Evolutionary conservation across 2,113 vertebrate species (phyloP).

Genomic region (Sterna hirundo): DNA sequence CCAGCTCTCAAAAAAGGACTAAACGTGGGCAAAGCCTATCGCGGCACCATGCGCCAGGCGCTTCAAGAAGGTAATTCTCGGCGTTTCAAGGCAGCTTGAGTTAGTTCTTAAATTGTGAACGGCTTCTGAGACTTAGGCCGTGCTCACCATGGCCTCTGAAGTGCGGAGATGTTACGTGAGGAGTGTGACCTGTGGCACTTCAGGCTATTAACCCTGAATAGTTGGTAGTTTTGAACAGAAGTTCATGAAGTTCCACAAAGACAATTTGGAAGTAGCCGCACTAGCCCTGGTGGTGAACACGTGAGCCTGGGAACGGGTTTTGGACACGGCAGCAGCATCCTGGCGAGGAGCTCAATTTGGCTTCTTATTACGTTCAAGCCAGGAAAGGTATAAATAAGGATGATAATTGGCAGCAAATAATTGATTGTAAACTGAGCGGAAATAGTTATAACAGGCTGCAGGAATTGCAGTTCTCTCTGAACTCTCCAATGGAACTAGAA

Average conservation of each 20-base stretch:
- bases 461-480: neutral
- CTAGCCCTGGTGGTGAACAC: neutral
- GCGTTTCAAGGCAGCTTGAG: neutral
- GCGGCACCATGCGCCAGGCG: rapidly evolving
- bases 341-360: neutral
- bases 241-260: neutral
- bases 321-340: neutral
- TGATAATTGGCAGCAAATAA: neutral
- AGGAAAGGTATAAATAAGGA: rapidly evolving
- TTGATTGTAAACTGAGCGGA: neutral
- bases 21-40: neutral
- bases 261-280: neutral
- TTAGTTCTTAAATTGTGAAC: neutral
- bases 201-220: neutral
- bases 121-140: neutral
- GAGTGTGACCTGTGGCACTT: neutral
- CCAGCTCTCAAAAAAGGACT: neutral
- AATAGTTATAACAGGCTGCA: neutral
- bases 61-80: neutral
- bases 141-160: neutral
- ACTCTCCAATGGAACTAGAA: neutral
- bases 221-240: neutral
- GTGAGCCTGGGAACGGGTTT: neutral
- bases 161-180: too few species aligned
- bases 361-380: neutral